Evolutionary conservation across 2,888 invertebrate genomes (phyloP), one percentile per base, ranked within the genome.

Genomic region (Zhengitettix transpicula): DNA sequence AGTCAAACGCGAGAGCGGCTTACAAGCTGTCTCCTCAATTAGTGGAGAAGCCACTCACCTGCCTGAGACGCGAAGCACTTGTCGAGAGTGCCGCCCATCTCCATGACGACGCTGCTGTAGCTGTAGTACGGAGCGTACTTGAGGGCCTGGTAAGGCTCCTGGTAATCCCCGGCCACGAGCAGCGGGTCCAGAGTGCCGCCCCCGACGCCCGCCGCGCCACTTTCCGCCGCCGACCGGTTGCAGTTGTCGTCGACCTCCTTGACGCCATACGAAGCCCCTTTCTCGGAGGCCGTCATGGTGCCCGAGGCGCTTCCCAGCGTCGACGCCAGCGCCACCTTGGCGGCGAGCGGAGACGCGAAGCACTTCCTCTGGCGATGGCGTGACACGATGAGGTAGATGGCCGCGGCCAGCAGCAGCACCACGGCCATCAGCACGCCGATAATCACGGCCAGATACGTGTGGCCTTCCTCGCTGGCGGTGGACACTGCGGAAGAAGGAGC

Each of bases 131-230:
- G 87, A 14, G 85, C 83, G 69, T 83, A 85, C 71, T 83, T 83
- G 65, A 85, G 74, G 17, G 85, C 84, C 72, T 87, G 86, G 72
- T 86, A 87, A 52, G 87, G 87, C 74, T 87, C 87, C 69, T 87
- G 87, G 72, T 87, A 87, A 70, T 85, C 85, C 68, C 84, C 84
- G 55, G 83, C 79, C 70, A 82, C 81, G 67, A 79, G 74, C 57
- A 78, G 76, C 67, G 79, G 78, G 65, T 79, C 79, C 52, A 73
- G 65, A 42, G 73, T 73, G n/a, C 62, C 63, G 52, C 62, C 60
- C 40, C 59, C 61, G 17, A 1, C 78, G 76, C 56, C 78, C 77
- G 65, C 78, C 78, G 28, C 76, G 73, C 64, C 77, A 74, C 77
- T 74, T 65, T 78, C 79, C 64, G 61, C 61, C 56, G 44, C 78